Conservation (phyloP, 2,888 invertebrate species). For the Aradus depressus region DNA sequence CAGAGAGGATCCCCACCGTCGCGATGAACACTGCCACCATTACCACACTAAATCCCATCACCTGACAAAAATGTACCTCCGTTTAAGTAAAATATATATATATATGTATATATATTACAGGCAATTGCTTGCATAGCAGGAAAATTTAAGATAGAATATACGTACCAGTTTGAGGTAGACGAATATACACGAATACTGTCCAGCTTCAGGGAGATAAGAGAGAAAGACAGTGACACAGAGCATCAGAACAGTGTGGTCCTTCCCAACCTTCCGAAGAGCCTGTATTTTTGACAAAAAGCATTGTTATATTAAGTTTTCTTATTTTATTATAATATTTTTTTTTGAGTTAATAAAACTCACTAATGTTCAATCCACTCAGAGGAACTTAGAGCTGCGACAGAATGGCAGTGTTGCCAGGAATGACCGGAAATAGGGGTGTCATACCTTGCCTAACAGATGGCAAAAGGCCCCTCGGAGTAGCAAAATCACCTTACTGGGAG, state of each 20-base stretch:
- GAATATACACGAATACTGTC: constrained; percentile 99
- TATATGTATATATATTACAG: neutral
- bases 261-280: constrained; percentile 82
- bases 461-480: too few relatives aligned
- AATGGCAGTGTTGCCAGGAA: too few relatives aligned
- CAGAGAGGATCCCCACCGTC: constrained; percentile 89
- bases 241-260: constrained; percentile 91
- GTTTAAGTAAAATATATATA: neutral
- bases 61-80: constrained; percentile 40
- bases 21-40: constrained; percentile 98
- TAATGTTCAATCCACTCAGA: too few relatives aligned
- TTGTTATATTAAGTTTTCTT: neutral
- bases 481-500: too few relatives aligned
- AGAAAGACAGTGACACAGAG: constrained; percentile 94
- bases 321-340: too few relatives aligned
- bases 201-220: constrained; percentile 95
- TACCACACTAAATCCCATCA: constrained; percentile 89
- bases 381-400: too few relatives aligned
- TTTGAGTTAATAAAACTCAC: too few relatives aligned
- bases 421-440: too few relatives aligned
- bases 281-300: constrained; percentile 36
- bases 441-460: too few relatives aligned
- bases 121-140: neutral
- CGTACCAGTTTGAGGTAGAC: constrained; percentile 88
- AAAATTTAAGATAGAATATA: constrained; percentile 21